A percentile compares a stretch with the other conserved stretches of the same genome.
phyloP scores from a whole-genome alignment of 2,113 vertebrate genomes.

The Equus quagga region DNA sequence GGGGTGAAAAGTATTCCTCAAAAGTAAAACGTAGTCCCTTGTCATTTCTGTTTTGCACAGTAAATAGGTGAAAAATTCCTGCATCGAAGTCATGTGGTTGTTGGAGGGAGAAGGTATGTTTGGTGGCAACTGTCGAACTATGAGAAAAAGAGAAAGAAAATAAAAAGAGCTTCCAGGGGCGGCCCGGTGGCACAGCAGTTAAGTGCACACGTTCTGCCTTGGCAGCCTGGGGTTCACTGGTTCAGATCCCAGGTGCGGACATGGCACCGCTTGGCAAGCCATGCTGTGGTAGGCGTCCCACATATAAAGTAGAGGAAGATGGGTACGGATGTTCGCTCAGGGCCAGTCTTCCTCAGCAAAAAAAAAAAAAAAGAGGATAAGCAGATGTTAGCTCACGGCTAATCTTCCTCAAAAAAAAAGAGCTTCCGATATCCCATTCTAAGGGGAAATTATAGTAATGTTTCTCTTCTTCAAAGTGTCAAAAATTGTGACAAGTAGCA shows the following conservation, averaged over 20 bases:
- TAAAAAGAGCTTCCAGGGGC: background rate
- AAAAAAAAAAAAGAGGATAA: too few species aligned
- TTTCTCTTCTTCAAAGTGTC: slow-evolving; percentile 35
- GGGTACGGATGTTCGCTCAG: too few species aligned
- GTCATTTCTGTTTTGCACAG: slow-evolving; percentile 43
- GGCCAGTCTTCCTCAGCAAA: too few species aligned
- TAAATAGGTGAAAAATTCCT: background rate
- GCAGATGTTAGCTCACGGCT: too few species aligned
- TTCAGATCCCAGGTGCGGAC: too few species aligned
- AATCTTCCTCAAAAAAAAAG: background rate
- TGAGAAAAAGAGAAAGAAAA: background rate
- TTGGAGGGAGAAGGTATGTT: slow-evolving; percentile 9
- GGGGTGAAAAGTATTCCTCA: slow-evolving; percentile 16
- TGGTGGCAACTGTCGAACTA: slow-evolving; percentile 34
- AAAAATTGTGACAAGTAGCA: slow-evolving; percentile 55
- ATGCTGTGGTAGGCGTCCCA: too few species aligned
- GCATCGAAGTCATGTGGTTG: background rate
- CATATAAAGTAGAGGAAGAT: too few species aligned
- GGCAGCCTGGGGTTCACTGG: too few species aligned
- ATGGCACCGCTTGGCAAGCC: too few species aligned
- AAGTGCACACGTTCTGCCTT: too few species aligned
- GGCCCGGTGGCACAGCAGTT: too few species aligned
- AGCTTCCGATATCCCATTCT: background rate
- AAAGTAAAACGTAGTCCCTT: slow-evolving; percentile 53
- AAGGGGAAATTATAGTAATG: slow-evolving; percentile 11